Base-by-base conservation (phyloP, 2,113 vertebrate genomes). In the Neoarius graeffei region DNA sequence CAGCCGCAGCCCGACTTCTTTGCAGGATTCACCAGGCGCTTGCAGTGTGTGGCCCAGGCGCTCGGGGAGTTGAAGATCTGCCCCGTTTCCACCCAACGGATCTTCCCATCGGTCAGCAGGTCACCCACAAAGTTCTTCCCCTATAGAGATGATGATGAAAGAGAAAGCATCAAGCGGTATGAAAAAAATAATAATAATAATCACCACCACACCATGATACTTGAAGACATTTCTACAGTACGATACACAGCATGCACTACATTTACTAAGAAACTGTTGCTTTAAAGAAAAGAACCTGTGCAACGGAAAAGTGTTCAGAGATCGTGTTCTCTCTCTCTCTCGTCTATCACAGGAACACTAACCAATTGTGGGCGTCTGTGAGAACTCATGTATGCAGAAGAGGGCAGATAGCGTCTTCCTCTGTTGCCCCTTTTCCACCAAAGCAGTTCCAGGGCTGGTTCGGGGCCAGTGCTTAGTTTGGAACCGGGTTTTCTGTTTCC, bases 21-120 rank as follows among this genome's bases (percentile, higher is more conserved):
- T 92, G 98, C 98, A 0, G 98, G 98, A 93, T 99, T 99, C 79
- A 99, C 97, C 91, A 99, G 95, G 69, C 97, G 97, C 90, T 99
- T 99, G 93, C 98, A 99, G 91, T 99, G 97, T 1, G 98, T 99
- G n/a, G 98, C 98, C 98, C 98, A 99, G 86, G 98, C 98, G 0
- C 98, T 99, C 27, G 98, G 98, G 0, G 98, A 99, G 93, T 98
- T 98, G 91, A 99, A 99, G 62, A 97, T 95, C 92, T 99, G 98
- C 0, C 97, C 98, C 0, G 97, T 98, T 92, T 98, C 98, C 93
- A 99, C 97, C 98, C 98, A 99, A 0, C 97, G 94, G 90, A 99
- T 99, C 89, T 98, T 98, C 87, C 98, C 98, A 0, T 99, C 98
- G 0, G 94, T 95, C 85, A 97, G 93, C 88, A 99, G 95, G 92